Conservation (phyloP, 2,797 vertebrate genomes). For the Cynopterus sphinx region DNA sequence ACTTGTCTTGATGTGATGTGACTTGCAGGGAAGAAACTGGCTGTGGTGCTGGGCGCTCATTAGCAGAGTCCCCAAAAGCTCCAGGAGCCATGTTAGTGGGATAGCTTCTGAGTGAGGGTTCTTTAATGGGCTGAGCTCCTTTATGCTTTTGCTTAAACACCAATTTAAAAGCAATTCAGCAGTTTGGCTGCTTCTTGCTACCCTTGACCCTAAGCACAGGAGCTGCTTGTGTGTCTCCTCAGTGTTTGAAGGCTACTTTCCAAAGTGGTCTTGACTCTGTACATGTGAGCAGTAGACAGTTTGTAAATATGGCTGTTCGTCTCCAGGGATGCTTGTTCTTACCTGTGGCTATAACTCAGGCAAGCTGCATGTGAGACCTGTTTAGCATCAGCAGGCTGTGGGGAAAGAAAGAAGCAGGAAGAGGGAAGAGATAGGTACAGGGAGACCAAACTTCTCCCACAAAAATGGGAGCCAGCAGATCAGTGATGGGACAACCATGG, state of each 20-base stretch:
- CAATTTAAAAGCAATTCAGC: conserved; percentile 40
- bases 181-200: background rate
- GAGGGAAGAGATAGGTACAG: background rate
- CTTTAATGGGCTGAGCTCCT: background rate
- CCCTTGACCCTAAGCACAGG: background rate
- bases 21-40: background rate
- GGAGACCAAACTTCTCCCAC: background rate
- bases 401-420: background rate
- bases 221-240: background rate
- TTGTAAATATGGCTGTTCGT: background rate
- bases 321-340: background rate
- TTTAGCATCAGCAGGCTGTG: background rate
- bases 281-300: background rate
- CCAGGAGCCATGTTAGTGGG: background rate
- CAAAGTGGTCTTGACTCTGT: background rate
- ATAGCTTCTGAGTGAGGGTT: background rate
- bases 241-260: background rate
- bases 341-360: background rate
- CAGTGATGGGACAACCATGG: background rate
- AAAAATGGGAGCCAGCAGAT: background rate
- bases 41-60: background rate
- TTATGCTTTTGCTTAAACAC: conserved; percentile 37
- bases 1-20: conserved; percentile 54
- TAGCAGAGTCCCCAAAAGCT: background rate
- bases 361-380: background rate